Evolutionary conservation across 2,113 vertebrate genomes (phyloP), one percentile per base, ranked within the genome.

Genomic region (Tympanuchus pallidicinctus): DNA sequence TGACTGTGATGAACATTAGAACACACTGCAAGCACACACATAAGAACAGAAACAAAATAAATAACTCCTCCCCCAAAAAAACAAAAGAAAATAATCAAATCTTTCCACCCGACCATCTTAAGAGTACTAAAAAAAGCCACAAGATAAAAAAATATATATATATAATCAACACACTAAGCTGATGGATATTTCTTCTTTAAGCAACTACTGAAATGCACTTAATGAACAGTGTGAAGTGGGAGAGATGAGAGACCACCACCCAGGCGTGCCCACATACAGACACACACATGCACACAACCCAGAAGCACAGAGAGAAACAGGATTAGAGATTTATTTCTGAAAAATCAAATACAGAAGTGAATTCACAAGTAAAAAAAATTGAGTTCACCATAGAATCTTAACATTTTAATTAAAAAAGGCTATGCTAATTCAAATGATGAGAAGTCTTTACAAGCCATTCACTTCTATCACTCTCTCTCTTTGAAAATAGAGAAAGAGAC

Each of bases 261-360:
- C 93, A 93, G 96, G 96, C 16, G 57, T 95, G 94, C 85, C 94
- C 86, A 92, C 6, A 6, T 43, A 88, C 73, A 87, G 89, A 79
- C 96, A 93, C 91, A 97, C 88, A 42, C 89, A 93, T 65, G 88
- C 95, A 97, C 84, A 95, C 91, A 80, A 96, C 85, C 88, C 95
- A 97, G 93, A 98, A 97, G 96, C 90, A 94, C 66, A 96, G 76
- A 93, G 92, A 93, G 94, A 91, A 97, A 97, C 75, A 95, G 92
- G 82, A 95, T 89, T 72, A 95, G 97, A 95, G 95, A 80, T 97
- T 94, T 96, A 97, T 96, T 96, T 96, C 91, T 96, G 88, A 96
- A 97, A 97, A 94, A 93, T 85, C 95, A 96, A 96, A 97, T 97
- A 97, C 96, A 97, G 94, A 95, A 90, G 92, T 94, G 92, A 96